phyloP scores from a whole-genome alignment of 64 coral and sea anemone genomes.

The Pocillopora verrucosa region DNA sequence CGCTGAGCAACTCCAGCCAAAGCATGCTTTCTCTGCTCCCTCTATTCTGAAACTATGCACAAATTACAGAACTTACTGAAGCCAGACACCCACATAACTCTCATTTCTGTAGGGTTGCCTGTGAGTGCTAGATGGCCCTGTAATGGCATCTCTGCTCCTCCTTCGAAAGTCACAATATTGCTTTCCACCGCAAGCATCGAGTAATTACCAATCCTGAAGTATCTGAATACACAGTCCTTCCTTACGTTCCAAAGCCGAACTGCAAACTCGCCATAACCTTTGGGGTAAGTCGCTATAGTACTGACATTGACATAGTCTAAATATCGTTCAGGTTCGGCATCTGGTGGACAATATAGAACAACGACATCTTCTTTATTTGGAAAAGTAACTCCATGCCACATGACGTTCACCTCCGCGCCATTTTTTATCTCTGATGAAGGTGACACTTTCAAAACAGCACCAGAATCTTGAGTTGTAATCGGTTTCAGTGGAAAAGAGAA shows the following conservation, averaged over 20 bases:
- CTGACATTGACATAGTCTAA: slow-evolving; percentile 65
- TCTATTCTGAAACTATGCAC: too few relatives aligned
- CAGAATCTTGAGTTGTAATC: slow-evolving; percentile 8
- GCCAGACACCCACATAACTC: slow-evolving; percentile 97
- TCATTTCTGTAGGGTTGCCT: slow-evolving; percentile 59
- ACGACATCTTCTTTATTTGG: slow-evolving; percentile 53
- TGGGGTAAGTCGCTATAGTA: slow-evolving; percentile 38
- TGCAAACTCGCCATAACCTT: slow-evolving; percentile 69
- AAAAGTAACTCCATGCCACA: slow-evolving; percentile 54
- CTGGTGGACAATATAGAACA: slow-evolving; percentile 59
- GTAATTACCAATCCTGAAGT: slow-evolving; percentile 33
- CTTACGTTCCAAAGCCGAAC: slow-evolving; percentile 77
- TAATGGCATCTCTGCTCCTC: slow-evolving; percentile 56
- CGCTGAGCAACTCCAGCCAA: too few relatives aligned
- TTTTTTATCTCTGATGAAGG: slow-evolving; percentile 56
- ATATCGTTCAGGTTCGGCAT: slow-evolving; percentile 47
- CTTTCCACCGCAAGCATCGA: slow-evolving; percentile 53
- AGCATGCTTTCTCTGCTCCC: too few relatives aligned
- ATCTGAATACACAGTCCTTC: slow-evolving; percentile 77
- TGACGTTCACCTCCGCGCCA: slow-evolving; percentile 61
- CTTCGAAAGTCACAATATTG: slow-evolving; percentile 65
- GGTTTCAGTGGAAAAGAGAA: slow-evolving; percentile 29
- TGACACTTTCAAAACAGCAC: slow-evolving; percentile 58
- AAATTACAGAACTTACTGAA: slow-evolving; percentile 54
- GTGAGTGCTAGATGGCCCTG: slow-evolving; percentile 81